Percentiles rank a stretch among this genome's conserved stretches.
These are phyloP conservation scores for Callopanchax toddi DNA, from an alignment of 2,113 vertebrate genomes.

Conservation along the genomic window DNA sequence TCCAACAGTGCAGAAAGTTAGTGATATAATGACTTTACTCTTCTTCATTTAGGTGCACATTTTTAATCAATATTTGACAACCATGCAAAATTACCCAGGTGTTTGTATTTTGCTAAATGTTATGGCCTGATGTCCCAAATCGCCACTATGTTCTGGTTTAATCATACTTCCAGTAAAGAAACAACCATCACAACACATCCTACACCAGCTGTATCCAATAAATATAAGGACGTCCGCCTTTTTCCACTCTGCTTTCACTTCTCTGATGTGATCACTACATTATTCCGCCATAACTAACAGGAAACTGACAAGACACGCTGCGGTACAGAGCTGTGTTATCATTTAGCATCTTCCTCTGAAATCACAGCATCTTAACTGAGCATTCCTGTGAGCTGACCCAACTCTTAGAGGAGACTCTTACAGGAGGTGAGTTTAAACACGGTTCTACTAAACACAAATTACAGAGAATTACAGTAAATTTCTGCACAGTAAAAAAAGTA, in stretches of 20 bases:
- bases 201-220: neutral
- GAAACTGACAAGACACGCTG: constrained; percentile 10
- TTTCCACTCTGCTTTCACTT: neutral
- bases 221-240: constrained; percentile 9
- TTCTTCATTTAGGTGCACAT: too few species aligned
- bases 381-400: constrained; percentile 31
- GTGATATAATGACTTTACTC: too few species aligned
- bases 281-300: constrained; percentile 3
- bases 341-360: constrained; percentile 20
- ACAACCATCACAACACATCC: neutral
- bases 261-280: constrained; percentile 8
- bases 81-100: too few species aligned
- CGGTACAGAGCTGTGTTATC: constrained; percentile 11
- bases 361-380: constrained; percentile 16
- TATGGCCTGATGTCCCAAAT: too few species aligned
- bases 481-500: constrained; percentile 12
- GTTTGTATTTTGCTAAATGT: too few species aligned
- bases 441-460: constrained; percentile 18
- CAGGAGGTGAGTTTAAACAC: constrained; percentile 27
- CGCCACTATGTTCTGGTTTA: neutral
- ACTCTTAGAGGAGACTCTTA: too few species aligned
- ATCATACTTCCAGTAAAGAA: neutral
- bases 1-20: too few species aligned
- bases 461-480: constrained; percentile 4
- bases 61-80: too few species aligned